Percentiles rank a stretch among this genome's conserved stretches.
phyloP scores from a whole-genome alignment of 2,797 vertebrate genomes.

The Parambassis ranga region DNA sequence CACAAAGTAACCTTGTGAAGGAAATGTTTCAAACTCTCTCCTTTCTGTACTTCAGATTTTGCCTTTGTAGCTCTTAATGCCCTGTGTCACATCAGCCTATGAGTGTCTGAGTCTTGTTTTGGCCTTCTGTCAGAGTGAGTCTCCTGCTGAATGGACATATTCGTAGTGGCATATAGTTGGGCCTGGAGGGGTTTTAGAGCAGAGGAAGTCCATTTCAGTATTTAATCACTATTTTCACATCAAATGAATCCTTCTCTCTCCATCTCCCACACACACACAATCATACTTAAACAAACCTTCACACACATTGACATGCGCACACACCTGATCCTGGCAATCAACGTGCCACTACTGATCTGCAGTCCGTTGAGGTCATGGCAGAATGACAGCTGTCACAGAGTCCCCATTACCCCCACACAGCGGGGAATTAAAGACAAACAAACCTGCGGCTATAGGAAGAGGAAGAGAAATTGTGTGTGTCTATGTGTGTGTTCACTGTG shows the following conservation, averaged over 20 bases:
- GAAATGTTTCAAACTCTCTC: constrained; percentile 49
- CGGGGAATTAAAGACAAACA: constrained; percentile 85
- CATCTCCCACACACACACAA: not conserved
- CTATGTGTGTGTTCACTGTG: constrained; percentile 26
- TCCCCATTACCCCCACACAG: constrained; percentile 75
- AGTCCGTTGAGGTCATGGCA: constrained; percentile 72
- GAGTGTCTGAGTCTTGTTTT: constrained; percentile 75
- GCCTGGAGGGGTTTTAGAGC: constrained; percentile 62
- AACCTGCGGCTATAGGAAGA: constrained; percentile 67
- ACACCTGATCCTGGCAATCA: constrained; percentile 76
- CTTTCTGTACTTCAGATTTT: constrained; percentile 40
- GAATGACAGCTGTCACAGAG: constrained; percentile 84
- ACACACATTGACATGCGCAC: constrained; percentile 22
- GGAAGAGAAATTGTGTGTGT: constrained; percentile 56
- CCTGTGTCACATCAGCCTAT: constrained; percentile 71
- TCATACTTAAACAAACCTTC: constrained; percentile 40
- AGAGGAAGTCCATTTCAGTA: constrained; percentile 72
- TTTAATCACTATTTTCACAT: constrained; percentile 75
- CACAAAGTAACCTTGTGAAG: constrained; percentile 21
- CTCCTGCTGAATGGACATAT: constrained; percentile 68
- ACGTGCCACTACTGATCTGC: constrained; percentile 76
- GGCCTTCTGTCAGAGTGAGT: constrained; percentile 77
- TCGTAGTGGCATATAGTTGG: constrained; percentile 70
- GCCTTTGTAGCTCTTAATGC: constrained; percentile 64
- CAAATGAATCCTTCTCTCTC: constrained; percentile 31